Percentiles rank a stretch among this genome's conserved stretches.
These are phyloP conservation scores for Camponotus fellah DNA, from an alignment of 2,888 invertebrate genomes.

Conservation along the genomic window DNA sequence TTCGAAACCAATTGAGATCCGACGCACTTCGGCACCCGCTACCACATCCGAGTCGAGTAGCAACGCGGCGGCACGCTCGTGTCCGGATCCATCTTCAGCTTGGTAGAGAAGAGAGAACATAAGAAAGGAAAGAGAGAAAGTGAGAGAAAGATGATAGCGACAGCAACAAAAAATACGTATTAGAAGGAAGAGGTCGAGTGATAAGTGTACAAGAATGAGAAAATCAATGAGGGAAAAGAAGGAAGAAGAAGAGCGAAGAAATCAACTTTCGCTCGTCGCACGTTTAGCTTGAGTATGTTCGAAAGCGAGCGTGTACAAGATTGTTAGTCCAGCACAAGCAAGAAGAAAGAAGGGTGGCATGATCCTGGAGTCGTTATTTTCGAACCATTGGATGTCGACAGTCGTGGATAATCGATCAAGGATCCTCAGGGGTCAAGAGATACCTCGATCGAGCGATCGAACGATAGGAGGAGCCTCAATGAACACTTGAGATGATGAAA, in stretches of 20 bases:
- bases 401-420: slow-evolving; percentile 2
- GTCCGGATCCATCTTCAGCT: slow-evolving; percentile 79
- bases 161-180: neutral
- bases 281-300: slow-evolving; percentile 7
- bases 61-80: slow-evolving; percentile 78
- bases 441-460: slow-evolving; percentile 20
- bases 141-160: neutral
- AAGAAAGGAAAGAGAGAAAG: slow-evolving; percentile 11
- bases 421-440: slow-evolving; percentile 15
- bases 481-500: slow-evolving; percentile 7
- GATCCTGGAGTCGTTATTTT: slow-evolving; percentile 29
- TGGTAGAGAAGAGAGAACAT: slow-evolving; percentile 73
- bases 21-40: slow-evolving; percentile 83
- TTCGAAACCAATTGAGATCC: slow-evolving; percentile 84
- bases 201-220: neutral
- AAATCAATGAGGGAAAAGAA: neutral
- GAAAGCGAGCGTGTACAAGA: slow-evolving; percentile 33
- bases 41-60: slow-evolving; percentile 58
- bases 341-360: neutral
- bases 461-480: slow-evolving; percentile 3
- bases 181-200: slow-evolving; percentile 6
- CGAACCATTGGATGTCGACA: neutral
- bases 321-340: neutral
- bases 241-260: slow-evolving; percentile 3
- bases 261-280: slow-evolving; percentile 6